Base-by-base conservation (phyloP, 2,888 invertebrate species). In the Lasioglossum figueresi region DNA sequence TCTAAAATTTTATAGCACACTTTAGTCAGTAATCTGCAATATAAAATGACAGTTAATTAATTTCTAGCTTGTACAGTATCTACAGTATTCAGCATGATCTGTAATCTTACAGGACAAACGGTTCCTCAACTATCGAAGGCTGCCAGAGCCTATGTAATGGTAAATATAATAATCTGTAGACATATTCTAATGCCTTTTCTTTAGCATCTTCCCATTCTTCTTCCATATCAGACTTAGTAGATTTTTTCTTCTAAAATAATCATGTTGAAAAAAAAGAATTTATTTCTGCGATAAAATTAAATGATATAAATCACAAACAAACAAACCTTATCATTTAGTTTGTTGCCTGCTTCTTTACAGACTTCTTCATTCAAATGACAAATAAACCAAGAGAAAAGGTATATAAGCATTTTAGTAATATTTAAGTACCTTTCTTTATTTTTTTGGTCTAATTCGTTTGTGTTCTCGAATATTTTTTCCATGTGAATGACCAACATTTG, bases 111-210 rank as follows among this genome's bases (percentile, higher is more conserved):
- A 97, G 97, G 70, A 98, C 96, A 96, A 98, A 98, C 90, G 97
- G 97, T 93, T 98, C 97, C 92, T 98, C 98, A 52, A 97, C 97
- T 66, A 98, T 95, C 0, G 98, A 98, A 10, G 98, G 98, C 91
- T 97, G 97, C 98, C 98, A 98, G 0, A 98, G 95, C 83, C 96
- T 96, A 71, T 97, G 96, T 27, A 98, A 93, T 4, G 97, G 97
- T 85, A 97, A 95, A 88, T 97, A 97, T 27, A 98, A 93, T 77
- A 98, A 95, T 91, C 97, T 96, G 89, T 97, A 96, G 16, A 98
- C 92, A 27, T 96, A 95, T 8, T 97, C 95, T 16, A 98, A 95
- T 52, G 97, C 97, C 76, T 96, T 96, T 84, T 96, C 96, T 84
- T 97, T 96, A 88, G 97, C 97, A 4, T 95, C 93, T 86, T 97